Evolutionary conservation across 1,140 invertebrate genomes (phyloP).

Genomic region (Manduca sexta): DNA sequence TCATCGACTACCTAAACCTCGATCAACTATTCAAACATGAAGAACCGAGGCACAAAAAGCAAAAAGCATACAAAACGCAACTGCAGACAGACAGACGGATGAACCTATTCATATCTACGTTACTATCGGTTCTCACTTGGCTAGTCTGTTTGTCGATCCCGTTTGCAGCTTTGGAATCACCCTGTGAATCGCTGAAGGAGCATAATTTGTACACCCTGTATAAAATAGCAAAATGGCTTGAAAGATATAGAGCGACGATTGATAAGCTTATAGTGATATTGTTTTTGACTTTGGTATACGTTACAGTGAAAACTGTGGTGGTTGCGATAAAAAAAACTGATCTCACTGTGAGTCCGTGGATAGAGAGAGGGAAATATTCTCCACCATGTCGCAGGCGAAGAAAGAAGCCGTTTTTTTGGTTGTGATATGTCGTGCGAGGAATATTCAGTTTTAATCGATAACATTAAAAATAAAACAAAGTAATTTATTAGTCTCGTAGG

Average conservation of each 20-base stretch:
- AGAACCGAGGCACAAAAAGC: slow-evolving; percentile 7
- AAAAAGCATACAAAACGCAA: slow-evolving; percentile 13
- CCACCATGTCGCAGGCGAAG: neutral
- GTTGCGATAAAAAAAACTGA: slow-evolving; percentile 24
- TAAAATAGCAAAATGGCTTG: slow-evolving; percentile 7
- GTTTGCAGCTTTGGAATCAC: slow-evolving; percentile 15
- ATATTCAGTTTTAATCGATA: neutral
- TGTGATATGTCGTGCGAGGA: neutral
- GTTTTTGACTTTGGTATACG: slow-evolving; percentile 13
- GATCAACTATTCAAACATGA: slow-evolving; percentile 6
- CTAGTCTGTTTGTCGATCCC: slow-evolving; percentile 28
- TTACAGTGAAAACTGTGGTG: slow-evolving; percentile 10
- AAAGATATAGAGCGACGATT: slow-evolving; percentile 21
- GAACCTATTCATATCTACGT: slow-evolving; percentile 21
- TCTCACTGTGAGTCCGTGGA: slow-evolving; percentile 20
- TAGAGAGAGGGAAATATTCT: slow-evolving; percentile 12
- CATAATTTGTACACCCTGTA: slow-evolving; percentile 13
- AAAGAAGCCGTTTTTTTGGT: neutral
- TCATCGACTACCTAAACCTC: slow-evolving; percentile 10
- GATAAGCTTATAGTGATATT: slow-evolving; percentile 25
- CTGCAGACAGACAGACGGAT: slow-evolving; percentile 12
- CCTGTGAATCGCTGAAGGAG: slow-evolving; percentile 19
- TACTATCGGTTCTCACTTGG: slow-evolving; percentile 24
- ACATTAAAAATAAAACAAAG: no score
- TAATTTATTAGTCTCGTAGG: no score